Percentiles rank a stretch among this genome's conserved stretches.
phyloP scores from a whole-genome alignment of 2,797 vertebrate genomes.

The Mus caroli region DNA sequence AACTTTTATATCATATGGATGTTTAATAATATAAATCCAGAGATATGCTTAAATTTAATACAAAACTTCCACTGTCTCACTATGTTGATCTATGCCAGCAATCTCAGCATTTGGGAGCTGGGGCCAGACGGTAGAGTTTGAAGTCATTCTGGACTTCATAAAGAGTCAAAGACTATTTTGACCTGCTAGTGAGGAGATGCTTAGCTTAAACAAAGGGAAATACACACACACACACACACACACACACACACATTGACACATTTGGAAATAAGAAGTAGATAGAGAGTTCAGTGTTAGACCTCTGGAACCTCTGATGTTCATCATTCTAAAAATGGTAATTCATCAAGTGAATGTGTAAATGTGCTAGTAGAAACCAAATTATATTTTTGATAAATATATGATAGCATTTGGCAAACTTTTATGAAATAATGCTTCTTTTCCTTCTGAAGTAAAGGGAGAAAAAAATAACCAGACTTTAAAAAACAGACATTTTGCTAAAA shows the following conservation, averaged over 20 bases:
- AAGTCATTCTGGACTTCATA: neutral
- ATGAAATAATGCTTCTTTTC: neutral
- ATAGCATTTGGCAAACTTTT: neutral
- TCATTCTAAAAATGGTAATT: neutral
- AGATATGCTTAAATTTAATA: neutral
- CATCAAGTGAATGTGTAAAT: neutral
- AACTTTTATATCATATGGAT: neutral
- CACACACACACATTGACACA: neutral
- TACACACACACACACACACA: neutral
- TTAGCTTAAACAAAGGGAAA: neutral
- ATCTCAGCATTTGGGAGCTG: neutral
- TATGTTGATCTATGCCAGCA: neutral
- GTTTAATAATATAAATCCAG: neutral
- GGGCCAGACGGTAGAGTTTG: neutral
- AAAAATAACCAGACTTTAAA: neutral
- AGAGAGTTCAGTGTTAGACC: neutral
- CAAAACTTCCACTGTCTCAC: neutral
- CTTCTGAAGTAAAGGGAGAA: neutral
- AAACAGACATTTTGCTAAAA: neutral
- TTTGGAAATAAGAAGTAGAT: neutral
- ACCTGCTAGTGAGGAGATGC: neutral
- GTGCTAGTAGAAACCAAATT: neutral
- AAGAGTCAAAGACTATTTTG: neutral
- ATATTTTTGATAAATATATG: neutral
- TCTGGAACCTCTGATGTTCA: neutral